These are phyloP conservation scores for Pteronotus mesoamericanus DNA, from an alignment of 2,797 vertebrate genomes.

Conservation along the genomic window DNA sequence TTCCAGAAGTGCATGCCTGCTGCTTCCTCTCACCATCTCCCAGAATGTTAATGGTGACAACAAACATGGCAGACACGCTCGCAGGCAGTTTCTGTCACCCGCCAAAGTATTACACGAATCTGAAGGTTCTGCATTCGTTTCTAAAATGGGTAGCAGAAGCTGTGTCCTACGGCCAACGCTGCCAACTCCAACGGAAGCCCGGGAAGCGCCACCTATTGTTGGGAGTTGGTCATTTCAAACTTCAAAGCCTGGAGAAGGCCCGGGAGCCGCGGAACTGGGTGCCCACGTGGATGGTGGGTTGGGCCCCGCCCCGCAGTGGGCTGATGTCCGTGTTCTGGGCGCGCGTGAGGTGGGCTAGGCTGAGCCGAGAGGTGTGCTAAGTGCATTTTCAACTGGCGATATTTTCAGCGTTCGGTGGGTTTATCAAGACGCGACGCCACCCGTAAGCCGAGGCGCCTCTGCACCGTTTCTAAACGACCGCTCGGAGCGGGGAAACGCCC, in stretches of 20 bases:
- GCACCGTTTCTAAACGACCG: background rate
- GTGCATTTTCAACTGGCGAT: background rate
- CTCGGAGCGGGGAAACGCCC: background rate
- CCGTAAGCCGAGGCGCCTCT: background rate
- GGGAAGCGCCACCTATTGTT: slow-evolving; percentile 61
- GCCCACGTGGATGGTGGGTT: background rate
- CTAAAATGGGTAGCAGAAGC: background rate
- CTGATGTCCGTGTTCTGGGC: background rate
- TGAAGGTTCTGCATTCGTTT: background rate
- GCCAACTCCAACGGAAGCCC: background rate
- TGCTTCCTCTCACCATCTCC: background rate
- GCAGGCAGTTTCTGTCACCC: background rate
- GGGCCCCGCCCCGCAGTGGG: background rate
- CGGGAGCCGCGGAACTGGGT: background rate
- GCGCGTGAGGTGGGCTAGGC: background rate
- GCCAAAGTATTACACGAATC: background rate
- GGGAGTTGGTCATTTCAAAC: slow-evolving; percentile 41
- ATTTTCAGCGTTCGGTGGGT: background rate
- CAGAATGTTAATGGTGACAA: background rate
- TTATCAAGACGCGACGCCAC: background rate
- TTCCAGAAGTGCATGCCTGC: background rate
- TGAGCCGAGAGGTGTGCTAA: background rate
- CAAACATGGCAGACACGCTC: background rate
- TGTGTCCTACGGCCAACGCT: background rate
- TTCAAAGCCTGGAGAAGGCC: background rate